phyloP scores from a whole-genome alignment of 2,797 vertebrate genomes.

The Uromys caudimaculatus region DNA sequence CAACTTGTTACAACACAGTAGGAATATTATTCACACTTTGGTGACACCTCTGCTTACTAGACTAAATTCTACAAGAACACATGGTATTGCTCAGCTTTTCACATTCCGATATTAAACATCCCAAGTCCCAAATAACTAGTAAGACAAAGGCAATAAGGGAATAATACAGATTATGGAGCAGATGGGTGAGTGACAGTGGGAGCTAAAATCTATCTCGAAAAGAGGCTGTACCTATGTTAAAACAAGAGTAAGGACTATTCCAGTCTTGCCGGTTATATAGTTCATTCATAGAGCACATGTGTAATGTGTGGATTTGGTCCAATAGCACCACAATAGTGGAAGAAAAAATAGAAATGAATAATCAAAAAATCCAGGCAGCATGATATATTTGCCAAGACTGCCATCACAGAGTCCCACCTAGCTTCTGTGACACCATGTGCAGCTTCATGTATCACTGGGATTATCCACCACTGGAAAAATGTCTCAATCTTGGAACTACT shows the following conservation, averaged over 20 bases:
- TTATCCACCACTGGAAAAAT: neutral
- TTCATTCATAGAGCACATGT: neutral
- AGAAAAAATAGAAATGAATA: neutral
- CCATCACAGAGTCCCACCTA: neutral
- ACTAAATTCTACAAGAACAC: neutral
- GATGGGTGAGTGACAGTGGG: neutral
- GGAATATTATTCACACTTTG: neutral
- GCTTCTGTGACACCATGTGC: neutral
- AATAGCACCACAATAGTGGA: neutral
- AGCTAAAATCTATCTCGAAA: neutral
- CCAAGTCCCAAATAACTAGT: neutral
- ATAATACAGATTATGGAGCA: neutral
- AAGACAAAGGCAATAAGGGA: neutral
- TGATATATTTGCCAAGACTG: neutral
- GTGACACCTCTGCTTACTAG: neutral
- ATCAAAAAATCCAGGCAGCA: neutral
- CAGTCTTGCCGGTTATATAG: neutral
- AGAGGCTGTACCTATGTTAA: neutral
- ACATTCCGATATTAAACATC: neutral
- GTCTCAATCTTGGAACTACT: neutral
- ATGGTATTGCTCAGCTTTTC: neutral
- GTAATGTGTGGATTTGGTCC: neutral
- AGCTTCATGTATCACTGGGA: neutral
- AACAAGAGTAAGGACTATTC: neutral
- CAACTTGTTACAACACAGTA: neutral